phyloP scores from a whole-genome alignment of 2,888 invertebrate species.

The Cephus pulcher region DNA sequence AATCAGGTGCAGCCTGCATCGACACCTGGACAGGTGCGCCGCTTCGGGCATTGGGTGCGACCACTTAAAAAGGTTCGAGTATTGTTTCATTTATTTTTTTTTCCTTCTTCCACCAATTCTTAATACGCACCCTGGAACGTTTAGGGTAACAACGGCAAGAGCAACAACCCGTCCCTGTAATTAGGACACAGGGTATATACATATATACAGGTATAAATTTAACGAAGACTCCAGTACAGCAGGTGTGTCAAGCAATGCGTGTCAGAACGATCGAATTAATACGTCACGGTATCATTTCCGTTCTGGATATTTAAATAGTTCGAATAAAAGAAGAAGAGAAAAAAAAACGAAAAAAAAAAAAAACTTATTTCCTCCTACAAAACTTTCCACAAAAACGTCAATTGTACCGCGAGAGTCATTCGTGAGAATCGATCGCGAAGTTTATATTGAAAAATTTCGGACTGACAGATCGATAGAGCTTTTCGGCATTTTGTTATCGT shows the following conservation, averaged over 20 bases:
- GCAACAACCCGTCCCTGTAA: slow-evolving; percentile 17
- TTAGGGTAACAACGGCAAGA: slow-evolving; percentile 11
- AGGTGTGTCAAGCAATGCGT: neutral
- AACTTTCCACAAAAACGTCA: neutral
- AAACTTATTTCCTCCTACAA: neutral
- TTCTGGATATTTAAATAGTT: neutral
- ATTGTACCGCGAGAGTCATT: neutral
- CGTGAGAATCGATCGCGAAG: neutral
- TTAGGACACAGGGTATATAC: slow-evolving; percentile 3
- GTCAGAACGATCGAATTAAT: neutral
- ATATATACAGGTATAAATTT: neutral
- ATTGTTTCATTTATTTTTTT: slow-evolving; percentile 11
- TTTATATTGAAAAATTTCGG: neutral
- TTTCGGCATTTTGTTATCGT: neutral
- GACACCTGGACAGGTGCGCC: slow-evolving; percentile 16
- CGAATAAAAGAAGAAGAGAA: neutral
- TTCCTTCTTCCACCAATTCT: neutral
- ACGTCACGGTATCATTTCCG: neutral
- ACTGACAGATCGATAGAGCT: neutral
- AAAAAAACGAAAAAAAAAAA: neutral
- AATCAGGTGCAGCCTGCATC: slow-evolving; percentile 7
- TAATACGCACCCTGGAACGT: slow-evolving; percentile 13
- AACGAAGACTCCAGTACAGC: neutral
- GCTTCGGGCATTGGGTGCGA: slow-evolving; percentile 14
- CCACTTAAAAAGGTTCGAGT: slow-evolving; percentile 2